A percentile compares a stretch with the other conserved stretches of the same genome.
These are phyloP conservation scores for Colostygia pectinataria DNA, from an alignment of 2,888 invertebrate species.

Conservation along the genomic window DNA sequence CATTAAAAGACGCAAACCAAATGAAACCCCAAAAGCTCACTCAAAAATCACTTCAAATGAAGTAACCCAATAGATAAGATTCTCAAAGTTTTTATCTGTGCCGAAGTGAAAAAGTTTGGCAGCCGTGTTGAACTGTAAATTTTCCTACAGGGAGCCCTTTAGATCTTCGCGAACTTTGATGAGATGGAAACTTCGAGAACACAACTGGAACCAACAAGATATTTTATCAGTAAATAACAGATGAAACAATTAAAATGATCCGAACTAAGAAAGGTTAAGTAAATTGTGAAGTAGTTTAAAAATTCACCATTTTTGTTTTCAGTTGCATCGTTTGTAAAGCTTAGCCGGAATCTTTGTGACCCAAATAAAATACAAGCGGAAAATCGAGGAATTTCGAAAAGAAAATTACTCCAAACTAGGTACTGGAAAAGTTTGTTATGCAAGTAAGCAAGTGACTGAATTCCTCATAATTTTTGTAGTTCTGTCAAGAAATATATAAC, in stretches of 20 bases:
- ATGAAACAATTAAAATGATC: not conserved
- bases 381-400: too few relatives aligned
- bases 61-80: constrained; percentile 24
- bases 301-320: too few relatives aligned
- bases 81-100: constrained; percentile 23
- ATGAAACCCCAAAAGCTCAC: constrained; percentile 12
- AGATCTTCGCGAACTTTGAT: constrained; percentile 15
- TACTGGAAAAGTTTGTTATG: too few relatives aligned
- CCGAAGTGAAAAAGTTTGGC: constrained; percentile 26
- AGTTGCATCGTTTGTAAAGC: too few relatives aligned
- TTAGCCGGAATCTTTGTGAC: too few relatives aligned
- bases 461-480: too few relatives aligned
- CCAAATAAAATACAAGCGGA: too few relatives aligned
- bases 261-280: too few relatives aligned
- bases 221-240: constrained; percentile 20
- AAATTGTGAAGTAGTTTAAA: too few relatives aligned
- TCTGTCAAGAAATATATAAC: too few relatives aligned
- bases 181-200: constrained; percentile 1
- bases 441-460: too few relatives aligned
- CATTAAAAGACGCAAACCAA: not conserved
- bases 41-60: constrained; percentile 20
- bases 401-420: too few relatives aligned
- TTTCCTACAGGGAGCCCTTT: constrained; percentile 21
- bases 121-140: constrained; percentile 21
- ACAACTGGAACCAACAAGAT: constrained; percentile 18